Base-by-base conservation (phyloP, 2,888 invertebrate species). In the Meliscaeva auricollis region DNA sequence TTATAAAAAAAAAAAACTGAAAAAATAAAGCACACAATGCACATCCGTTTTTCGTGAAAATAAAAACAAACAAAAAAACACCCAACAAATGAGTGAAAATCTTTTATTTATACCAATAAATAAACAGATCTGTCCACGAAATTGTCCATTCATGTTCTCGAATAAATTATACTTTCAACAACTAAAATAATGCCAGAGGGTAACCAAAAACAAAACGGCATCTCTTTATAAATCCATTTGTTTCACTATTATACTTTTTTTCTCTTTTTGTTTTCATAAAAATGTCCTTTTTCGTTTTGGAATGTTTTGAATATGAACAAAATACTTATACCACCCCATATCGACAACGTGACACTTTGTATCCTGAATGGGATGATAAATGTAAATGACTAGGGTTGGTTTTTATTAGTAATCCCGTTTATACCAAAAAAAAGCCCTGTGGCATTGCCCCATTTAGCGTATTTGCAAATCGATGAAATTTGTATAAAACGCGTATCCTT, bases 61-160 rank as follows among this genome's bases (percentile, higher is more conserved):
- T 26, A 32, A 58, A 48, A 66, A 32, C 2, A 48, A 73, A 48
- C 64, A 35, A 17, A 50, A 26, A 62, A 26, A 52, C 7, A 20
- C 60, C 32, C 4, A 35, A 58, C 62, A 78, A 46, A 66, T 52
- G 52, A 66, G 20, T 64, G 20, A 66, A 84, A 84, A 75, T 75
- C 75, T 58, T 60, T 32, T 41, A 70, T 75, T 80, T 84, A 74
- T 80, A 70, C 15, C n/a, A 66, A 80, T 84, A 84, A 84, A 84
- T 84, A 84, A 84, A 84, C 84, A 84, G 84, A 84, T 84, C 75
- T 84, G 66, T 84, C 84, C 75, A 66, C 80, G 84, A 72, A 84
- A 80, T 80, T 76, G 70, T 70, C 66, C 56, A 46, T 84, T 70
- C 80, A 70, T 84, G 83, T 66, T 72, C 50, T 20, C 60, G 83